These are phyloP conservation scores for Xenentodon cancila DNA, from an alignment of 2,797 vertebrate genomes.

Conservation along the genomic window DNA sequence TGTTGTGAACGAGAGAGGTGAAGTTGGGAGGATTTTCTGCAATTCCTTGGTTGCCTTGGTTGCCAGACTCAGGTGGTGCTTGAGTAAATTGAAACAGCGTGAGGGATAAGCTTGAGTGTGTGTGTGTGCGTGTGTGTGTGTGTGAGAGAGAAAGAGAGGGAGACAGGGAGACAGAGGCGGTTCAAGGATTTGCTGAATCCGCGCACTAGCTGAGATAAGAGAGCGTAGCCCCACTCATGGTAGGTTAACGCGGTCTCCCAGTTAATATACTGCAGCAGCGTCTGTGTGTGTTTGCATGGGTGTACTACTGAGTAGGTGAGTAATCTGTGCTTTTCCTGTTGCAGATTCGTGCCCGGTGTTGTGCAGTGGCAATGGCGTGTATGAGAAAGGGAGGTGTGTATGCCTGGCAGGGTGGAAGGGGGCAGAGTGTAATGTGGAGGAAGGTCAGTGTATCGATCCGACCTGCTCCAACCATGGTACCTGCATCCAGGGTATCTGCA, in stretches of 20 bases:
- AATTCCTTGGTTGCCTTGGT: constrained; percentile 77
- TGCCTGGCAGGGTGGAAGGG: constrained; percentile 94
- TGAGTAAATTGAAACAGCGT: constrained; percentile 83
- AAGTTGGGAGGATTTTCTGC: constrained; percentile 75
- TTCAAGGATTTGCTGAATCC: constrained; percentile 79
- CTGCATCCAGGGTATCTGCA: constrained; percentile 93
- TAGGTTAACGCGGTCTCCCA: constrained; percentile 67
- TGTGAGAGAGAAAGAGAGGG: constrained; percentile 3
- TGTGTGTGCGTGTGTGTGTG: background rate
- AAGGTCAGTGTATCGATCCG: constrained; percentile 94
- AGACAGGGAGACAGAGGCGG: constrained; percentile 53
- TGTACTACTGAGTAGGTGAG: constrained; percentile 15
- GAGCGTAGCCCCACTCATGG: constrained; percentile 69
- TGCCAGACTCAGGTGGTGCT: constrained; percentile 81
- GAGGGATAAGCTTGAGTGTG: constrained; percentile 75
- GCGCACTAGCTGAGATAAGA: constrained; percentile 74
- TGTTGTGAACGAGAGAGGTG: constrained; percentile 70
- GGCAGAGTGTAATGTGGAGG: constrained; percentile 92
- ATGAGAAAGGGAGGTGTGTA: constrained; percentile 92
- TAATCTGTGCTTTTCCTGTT: constrained; percentile 65
- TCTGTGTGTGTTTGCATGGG: constrained; percentile 28
- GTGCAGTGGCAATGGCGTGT: constrained; percentile 94
- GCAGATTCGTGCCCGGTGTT: constrained; percentile 94
- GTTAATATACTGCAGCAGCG: constrained; percentile 73
- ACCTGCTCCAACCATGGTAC: constrained; percentile 94